These are phyloP conservation scores for Eulemur coronatus DNA, from an alignment of 2,797 vertebrate species.

Conservation along the genomic window DNA sequence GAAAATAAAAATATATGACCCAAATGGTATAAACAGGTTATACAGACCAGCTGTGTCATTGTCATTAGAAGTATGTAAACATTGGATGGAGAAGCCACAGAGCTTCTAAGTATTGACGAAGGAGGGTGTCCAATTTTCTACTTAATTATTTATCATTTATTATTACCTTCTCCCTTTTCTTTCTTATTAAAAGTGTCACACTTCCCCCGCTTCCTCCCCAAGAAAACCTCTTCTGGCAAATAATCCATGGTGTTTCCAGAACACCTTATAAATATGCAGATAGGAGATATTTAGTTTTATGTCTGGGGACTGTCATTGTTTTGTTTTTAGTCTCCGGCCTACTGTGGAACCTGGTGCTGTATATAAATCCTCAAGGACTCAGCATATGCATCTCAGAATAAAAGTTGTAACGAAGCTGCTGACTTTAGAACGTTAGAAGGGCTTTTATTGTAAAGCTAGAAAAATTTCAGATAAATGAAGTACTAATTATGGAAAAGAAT, in stretches of 20 bases:
- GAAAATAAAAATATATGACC: not conserved
- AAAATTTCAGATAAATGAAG: not conserved
- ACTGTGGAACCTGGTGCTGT: not conserved
- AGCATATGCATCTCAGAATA: not conserved
- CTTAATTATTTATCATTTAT: not conserved
- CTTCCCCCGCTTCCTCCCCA: not conserved
- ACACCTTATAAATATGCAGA: rapidly evolving
- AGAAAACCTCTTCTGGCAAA: not conserved
- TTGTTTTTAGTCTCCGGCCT: not conserved
- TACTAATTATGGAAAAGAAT: not conserved
- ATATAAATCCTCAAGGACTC: not conserved
- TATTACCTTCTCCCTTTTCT: not conserved
- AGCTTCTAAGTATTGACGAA: not conserved
- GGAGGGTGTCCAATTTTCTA: not conserved
- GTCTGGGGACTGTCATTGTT: not conserved
- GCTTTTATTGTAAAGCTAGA: not conserved
- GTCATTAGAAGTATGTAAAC: not conserved
- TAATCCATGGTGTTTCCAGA: not conserved
- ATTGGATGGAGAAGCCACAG: too few relatives aligned
- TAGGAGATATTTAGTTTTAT: not conserved
- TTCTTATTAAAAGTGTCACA: not conserved
- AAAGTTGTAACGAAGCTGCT: not conserved
- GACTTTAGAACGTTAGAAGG: not conserved
- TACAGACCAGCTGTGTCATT: not conserved
- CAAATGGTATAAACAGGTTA: not conserved